Percentiles rank a stretch among this genome's conserved stretches.
Evolutionary conservation across 2,888 invertebrate species (phyloP).

Genomic region (Leucophenga montana): DNA sequence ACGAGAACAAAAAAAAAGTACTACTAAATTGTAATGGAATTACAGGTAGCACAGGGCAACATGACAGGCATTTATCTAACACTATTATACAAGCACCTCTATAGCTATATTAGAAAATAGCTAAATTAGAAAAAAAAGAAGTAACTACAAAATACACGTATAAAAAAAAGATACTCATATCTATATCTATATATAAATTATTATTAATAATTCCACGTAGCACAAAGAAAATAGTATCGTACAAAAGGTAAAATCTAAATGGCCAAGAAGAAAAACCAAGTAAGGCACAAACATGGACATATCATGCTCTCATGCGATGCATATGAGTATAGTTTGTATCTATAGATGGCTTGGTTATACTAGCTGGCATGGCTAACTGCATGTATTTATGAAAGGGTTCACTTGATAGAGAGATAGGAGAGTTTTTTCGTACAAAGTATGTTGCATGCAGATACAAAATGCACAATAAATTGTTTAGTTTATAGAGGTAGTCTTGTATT

Average conservation of each 20-base stretch:
- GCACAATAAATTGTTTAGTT: constrained; percentile 8
- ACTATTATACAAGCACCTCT: not conserved
- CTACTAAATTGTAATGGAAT: constrained; percentile 1
- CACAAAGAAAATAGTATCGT: not conserved
- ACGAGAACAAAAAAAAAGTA: not conserved
- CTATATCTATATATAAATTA: constrained; percentile 11
- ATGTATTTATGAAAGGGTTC: constrained; percentile 6
- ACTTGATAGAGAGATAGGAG: not conserved
- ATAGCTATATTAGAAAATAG: no score
- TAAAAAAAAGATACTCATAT: constrained; percentile 9
- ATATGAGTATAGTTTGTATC: no score
- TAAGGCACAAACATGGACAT: not conserved
- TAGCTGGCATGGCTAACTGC: not conserved
- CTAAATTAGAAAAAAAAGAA: not conserved
- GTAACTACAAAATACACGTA: not conserved
- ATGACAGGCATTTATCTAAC: not conserved
- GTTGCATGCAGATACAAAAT: constrained; percentile 2
- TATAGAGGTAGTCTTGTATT: constrained; percentile 1
- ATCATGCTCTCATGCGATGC: not conserved
- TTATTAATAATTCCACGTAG: constrained; percentile 26
- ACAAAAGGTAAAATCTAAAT: not conserved
- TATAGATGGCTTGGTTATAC: no score
- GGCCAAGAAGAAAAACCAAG: not conserved
- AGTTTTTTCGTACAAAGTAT: not conserved
- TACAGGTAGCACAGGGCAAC: not conserved